Base-by-base conservation (phyloP, 2,888 invertebrate genomes). In the Hydroisotoma schaefferi region DNA sequence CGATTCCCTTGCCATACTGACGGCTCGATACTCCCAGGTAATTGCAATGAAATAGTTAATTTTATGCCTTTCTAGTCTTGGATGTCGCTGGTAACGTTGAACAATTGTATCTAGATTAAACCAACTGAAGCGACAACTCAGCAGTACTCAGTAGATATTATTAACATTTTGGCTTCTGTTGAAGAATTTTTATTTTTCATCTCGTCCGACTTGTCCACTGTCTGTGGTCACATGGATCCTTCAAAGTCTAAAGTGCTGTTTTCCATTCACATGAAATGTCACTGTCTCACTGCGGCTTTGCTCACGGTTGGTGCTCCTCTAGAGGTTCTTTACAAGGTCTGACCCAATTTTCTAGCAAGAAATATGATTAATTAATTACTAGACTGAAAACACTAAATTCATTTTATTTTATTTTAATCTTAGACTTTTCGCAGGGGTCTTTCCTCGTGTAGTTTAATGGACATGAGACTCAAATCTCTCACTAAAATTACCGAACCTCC, bases 241-340 rank as follows among this genome's bases (percentile, higher is more conserved):
- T 67, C 68, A n/a, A 37, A 55, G 8, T 68, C 68, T 5, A 83
- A 87, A 66, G 85, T 87, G 53, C 82, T 88, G n/a, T 80, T 87
- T 47, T 90, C 90, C 70, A 84, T 90, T 15, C 90, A 91, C 74
- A 83, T 87, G 0, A 91, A 91, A 75, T 90, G 90, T 75, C 84
- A 87, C 70, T 87, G 90, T 73, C 78, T 91, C 48, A 84, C 88
- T 71, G 83, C 84, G 65, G 88, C 87, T 63, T 79, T 90, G 15
- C 77, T 90, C 10, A 80, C 87, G 48, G 82, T 90, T 62, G 90
- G 88, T 0, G 84, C 87, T 12, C 85, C 88, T 0, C 77, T 90
- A 43, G 87, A 87, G 73, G 82, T 84, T 65, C 79, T 90, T 37
- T 84, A 87, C 75, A 90, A 90, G 82, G 90, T 88, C 63, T 67